A percentile compares a stretch with the other conserved stretches of the same genome.
phyloP scores from a whole-genome alignment of 1,140 invertebrate genomes.

The Trichonephila clavata region DNA sequence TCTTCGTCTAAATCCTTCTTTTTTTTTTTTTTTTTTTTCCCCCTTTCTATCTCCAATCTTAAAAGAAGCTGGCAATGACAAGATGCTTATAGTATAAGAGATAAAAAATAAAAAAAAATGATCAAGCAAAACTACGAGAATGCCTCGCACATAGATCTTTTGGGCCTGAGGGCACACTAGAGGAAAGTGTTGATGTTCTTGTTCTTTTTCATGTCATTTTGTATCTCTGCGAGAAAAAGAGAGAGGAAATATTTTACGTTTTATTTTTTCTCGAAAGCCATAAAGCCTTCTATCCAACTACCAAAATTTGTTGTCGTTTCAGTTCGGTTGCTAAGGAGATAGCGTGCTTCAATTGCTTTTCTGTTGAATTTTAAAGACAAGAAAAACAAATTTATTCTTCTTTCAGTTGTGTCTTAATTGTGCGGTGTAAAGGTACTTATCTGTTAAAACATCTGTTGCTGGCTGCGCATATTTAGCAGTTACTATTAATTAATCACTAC shows the following conservation, averaged over 20 bases:
- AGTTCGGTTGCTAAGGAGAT: neutral
- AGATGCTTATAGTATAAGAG: neutral
- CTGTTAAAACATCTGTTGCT: neutral
- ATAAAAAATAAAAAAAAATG: neutral
- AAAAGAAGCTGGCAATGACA: neutral
- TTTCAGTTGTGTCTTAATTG: neutral
- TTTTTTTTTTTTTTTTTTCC: neutral
- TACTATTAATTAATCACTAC: too few relatives aligned
- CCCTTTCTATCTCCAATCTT: neutral
- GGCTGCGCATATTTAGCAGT: neutral
- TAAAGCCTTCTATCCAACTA: constrained; percentile 14
- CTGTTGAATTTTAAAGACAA: neutral
- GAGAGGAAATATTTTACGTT: neutral
- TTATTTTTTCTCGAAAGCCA: constrained; percentile 11
- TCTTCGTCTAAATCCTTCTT: neutral
- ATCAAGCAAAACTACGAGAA: neutral
- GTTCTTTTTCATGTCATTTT: neutral
- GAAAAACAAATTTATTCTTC: neutral
- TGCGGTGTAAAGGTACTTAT: too few relatives aligned
- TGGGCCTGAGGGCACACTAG: neutral
- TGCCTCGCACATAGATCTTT: neutral
- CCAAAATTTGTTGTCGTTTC: neutral
- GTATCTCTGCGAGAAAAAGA: neutral
- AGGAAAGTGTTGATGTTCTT: constrained; percentile 40
- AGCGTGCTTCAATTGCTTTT: neutral